Conservation (phyloP, 2,113 vertebrate species). For the Zosterops borbonicus region DNA sequence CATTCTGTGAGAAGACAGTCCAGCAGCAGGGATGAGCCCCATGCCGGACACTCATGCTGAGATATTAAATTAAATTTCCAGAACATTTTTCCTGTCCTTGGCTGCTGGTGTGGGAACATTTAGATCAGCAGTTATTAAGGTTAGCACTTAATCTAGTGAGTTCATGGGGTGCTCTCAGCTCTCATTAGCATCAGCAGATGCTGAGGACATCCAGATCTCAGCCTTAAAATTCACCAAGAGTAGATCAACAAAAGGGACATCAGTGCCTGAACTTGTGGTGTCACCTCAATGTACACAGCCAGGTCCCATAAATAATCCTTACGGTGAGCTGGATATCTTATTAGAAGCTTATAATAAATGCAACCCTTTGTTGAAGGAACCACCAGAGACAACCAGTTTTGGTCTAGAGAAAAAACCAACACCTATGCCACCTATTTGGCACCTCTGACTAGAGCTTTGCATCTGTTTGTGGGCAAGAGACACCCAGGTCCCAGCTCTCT, state of each 20-base stretch:
- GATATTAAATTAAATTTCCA: background rate
- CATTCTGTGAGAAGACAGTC: background rate
- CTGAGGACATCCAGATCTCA: background rate
- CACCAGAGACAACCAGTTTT: background rate
- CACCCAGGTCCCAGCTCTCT: background rate
- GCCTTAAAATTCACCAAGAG: background rate
- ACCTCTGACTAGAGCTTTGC: background rate
- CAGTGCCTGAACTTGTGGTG: background rate
- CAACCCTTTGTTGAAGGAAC: background rate
- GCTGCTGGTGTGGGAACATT: background rate
- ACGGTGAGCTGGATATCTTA: background rate
- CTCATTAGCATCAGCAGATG: background rate
- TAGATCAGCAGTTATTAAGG: background rate
- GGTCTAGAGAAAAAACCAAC: background rate
- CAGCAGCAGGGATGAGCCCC: background rate
- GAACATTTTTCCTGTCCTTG: background rate
- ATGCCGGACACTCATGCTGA: fast-evolving
- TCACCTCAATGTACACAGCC: background rate
- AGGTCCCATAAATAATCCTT: background rate
- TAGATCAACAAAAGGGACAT: background rate
- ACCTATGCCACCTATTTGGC: fast-evolving
- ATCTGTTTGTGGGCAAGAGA: background rate
- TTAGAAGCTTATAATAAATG: background rate
- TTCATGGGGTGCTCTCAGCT: background rate
- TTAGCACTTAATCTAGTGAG: background rate